phyloP scores from a whole-genome alignment of 2,888 invertebrate species.

The Strigamia maritima region DNA sequence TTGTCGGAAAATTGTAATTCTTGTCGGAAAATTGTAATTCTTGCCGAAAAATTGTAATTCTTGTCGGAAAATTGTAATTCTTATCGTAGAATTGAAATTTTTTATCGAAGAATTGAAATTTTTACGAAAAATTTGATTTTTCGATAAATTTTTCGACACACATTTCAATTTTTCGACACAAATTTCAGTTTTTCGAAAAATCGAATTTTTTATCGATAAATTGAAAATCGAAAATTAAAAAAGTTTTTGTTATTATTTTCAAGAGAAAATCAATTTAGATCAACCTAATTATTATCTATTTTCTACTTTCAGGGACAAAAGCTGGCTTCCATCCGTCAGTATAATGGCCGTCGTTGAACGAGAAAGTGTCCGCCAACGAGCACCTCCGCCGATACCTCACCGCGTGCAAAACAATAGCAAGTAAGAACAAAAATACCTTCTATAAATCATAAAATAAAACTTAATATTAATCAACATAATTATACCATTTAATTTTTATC shows the following conservation, averaged over 20 bases:
- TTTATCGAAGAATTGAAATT: too few relatives aligned
- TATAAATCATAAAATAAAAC: not conserved
- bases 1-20: too few relatives aligned
- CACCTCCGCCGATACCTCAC: conserved; percentile 21
- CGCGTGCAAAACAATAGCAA: not conserved
- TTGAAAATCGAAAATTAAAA: conserved; percentile 49
- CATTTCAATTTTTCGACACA: too few relatives aligned
- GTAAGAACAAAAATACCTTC: not conserved
- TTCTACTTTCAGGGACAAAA: conserved; percentile 56
- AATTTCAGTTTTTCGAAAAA: conserved; percentile 57
- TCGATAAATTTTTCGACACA: too few relatives aligned
- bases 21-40: too few relatives aligned
- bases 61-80: too few relatives aligned
- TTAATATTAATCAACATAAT: not conserved
- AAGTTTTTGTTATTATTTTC: too few relatives aligned
- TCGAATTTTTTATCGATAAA: conserved; percentile 43
- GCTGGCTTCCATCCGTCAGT: conserved; percentile 85
- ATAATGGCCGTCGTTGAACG: conserved; percentile 76
- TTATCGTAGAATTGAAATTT: too few relatives aligned
- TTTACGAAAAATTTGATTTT: too few relatives aligned
- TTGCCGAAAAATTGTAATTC: too few relatives aligned
- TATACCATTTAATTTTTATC: not conserved
- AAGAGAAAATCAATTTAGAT: too few relatives aligned
- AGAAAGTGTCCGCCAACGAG: conserved; percentile 57
- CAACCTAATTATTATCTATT: too few relatives aligned